These are phyloP conservation scores for Beris chalybata DNA, from an alignment of 2,888 invertebrate genomes.

Conservation along the genomic window DNA sequence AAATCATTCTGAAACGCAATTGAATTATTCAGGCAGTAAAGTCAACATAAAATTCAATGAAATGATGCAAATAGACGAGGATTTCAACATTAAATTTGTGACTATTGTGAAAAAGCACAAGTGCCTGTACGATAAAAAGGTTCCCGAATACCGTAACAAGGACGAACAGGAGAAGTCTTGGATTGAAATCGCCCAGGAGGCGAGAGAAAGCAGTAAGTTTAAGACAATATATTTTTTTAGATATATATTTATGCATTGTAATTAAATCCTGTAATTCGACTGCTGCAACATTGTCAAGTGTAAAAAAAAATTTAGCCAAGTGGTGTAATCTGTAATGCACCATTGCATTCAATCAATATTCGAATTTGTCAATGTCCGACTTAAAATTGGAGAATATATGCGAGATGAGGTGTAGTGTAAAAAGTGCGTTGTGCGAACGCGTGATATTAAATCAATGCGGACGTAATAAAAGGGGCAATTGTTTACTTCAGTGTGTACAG, in stretches of 20 bases:
- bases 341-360: no score
- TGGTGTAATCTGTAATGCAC: no score
- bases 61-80: conserved; percentile 57
- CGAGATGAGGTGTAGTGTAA: no score
- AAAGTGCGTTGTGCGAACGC: no score
- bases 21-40: conserved; percentile 3
- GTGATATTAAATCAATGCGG: no score
- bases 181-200: conserved; percentile 52
- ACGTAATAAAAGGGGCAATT: no score
- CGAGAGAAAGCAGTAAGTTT: conserved; percentile 52
- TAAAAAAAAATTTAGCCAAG: background rate
- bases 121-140: conserved; percentile 57
- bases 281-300: no score
- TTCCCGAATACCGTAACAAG: conserved; percentile 57
- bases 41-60: background rate
- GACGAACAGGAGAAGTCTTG: conserved; percentile 56
- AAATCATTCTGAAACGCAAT: conserved; percentile 8
- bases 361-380: background rate
- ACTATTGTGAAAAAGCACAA: conserved; percentile 58
- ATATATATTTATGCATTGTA: background rate
- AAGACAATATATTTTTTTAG: background rate
- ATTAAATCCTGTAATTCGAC: no score
- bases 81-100: conserved; percentile 57
- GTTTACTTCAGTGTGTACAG: no score
- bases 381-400: background rate